Percentiles rank a stretch among this genome's conserved stretches.
Conservation (phyloP, 2,113 vertebrate genomes). For the Leuciscus idus region DNA sequence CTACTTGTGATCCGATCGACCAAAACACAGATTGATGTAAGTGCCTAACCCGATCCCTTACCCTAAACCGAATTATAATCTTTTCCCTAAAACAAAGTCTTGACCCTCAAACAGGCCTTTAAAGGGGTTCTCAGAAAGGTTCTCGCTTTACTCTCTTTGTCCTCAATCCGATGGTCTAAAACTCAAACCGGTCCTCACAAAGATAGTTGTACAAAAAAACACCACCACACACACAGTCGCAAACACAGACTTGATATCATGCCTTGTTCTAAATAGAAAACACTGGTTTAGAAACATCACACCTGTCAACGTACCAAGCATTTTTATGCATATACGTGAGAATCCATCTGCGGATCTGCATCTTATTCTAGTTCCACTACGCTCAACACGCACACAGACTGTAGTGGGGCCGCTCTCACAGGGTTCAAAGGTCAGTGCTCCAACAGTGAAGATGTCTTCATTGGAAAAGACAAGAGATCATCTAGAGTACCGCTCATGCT, state of each 20-base stretch:
- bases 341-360: neutral
- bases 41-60: too few species aligned
- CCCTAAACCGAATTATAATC: too few species aligned
- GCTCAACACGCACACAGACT: neutral
- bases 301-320: neutral
- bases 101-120: too few species aligned
- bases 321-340: slow-evolving; percentile 23
- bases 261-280: slow-evolving; percentile 19
- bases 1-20: too few species aligned
- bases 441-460: slow-evolving; percentile 2
- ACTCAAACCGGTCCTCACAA: too few species aligned
- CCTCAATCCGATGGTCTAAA: too few species aligned
- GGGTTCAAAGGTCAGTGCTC: slow-evolving; percentile 22
- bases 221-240: neutral
- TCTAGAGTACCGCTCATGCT: neutral
- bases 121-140: too few species aligned
- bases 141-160: too few species aligned
- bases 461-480: slow-evolving; percentile 5
- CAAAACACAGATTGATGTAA: too few species aligned
- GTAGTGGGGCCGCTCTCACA: neutral
- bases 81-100: too few species aligned
- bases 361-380: slow-evolving; percentile 8
- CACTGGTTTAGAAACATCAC: slow-evolving; percentile 4
- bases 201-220: too few species aligned
- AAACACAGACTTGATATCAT: neutral